Evolutionary conservation across 2,797 vertebrate genomes (phyloP).

Genomic region (Macroramphosus scolopax): DNA sequence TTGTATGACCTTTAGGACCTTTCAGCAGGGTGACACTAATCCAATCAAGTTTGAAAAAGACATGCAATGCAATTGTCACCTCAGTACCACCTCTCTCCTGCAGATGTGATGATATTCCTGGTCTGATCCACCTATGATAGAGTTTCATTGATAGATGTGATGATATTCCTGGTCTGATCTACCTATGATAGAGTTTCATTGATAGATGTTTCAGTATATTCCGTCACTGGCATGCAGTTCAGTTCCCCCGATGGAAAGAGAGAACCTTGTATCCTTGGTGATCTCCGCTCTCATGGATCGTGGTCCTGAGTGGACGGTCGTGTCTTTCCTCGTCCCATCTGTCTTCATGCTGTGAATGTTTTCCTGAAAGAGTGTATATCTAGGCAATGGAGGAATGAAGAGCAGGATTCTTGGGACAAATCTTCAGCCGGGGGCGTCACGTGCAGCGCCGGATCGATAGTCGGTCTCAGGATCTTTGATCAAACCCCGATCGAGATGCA

Average conservation of each 20-base stretch:
- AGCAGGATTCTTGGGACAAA: conserved; percentile 22
- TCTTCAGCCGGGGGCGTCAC: conserved; percentile 39
- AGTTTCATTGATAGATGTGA: too few relatives aligned
- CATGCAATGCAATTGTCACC: conserved; percentile 19
- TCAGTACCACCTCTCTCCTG: too few relatives aligned
- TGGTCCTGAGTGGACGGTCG: conserved; percentile 22
- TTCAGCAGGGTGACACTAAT: conserved; percentile 15
- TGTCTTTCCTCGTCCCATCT: conserved; percentile 33
- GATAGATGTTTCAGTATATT: too few relatives aligned
- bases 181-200: too few relatives aligned
- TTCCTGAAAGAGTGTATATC: conserved; percentile 31
- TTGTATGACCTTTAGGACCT: conserved; percentile 12
- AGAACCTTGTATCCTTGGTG: conserved; percentile 1
- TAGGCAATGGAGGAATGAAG: conserved; percentile 17
- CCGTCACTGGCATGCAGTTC: not conserved
- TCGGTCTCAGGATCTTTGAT: conserved; percentile 50
- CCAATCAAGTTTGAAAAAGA: too few relatives aligned
- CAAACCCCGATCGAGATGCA: conserved; percentile 66
- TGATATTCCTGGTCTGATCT: too few relatives aligned
- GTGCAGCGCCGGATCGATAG: conserved; percentile 59
- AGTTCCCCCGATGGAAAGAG: not conserved
- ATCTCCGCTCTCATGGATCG: conserved; percentile 20
- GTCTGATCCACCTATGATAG: too few relatives aligned
- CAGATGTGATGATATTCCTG: too few relatives aligned
- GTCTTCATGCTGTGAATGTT: conserved; percentile 33